Evolutionary conservation across 2,113 vertebrate species (phyloP).

Genomic region (Geococcyx californianus): DNA sequence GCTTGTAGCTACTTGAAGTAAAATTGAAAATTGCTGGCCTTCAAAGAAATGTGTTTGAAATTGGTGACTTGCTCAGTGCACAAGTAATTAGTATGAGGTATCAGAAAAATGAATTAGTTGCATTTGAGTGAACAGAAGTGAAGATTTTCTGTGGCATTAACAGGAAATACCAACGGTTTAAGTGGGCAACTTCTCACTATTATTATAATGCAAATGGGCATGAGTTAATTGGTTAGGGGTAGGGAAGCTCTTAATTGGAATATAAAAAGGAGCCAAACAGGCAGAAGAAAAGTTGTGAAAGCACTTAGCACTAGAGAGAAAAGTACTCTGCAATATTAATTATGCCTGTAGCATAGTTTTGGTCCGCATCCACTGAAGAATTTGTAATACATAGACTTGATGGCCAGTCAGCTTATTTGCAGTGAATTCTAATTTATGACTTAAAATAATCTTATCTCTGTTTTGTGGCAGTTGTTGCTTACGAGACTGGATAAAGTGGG

Average conservation of each 20-base stretch:
- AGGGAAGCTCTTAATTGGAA: background rate
- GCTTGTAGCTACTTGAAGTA: background rate
- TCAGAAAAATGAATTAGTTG: background rate
- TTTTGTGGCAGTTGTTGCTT: background rate
- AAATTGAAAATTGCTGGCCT: background rate
- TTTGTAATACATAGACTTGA: background rate
- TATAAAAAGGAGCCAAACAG: background rate
- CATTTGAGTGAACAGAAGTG: background rate
- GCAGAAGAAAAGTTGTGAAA: background rate
- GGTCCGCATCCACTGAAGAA: background rate
- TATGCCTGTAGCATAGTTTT: background rate
- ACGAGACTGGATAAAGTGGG: background rate
- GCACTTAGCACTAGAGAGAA: background rate
- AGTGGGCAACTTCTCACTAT: background rate
- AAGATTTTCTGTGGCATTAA: background rate
- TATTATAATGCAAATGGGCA: background rate
- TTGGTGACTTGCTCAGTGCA: background rate
- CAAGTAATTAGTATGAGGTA: background rate
- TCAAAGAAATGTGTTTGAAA: background rate
- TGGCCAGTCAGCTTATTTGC: background rate
- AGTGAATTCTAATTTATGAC: background rate
- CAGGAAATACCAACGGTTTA: background rate
- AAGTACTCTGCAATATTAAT: background rate
- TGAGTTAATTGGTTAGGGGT: background rate
- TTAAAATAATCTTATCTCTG: background rate